phyloP scores from a whole-genome alignment of 2,113 vertebrate genomes.

The Apus apus region DNA sequence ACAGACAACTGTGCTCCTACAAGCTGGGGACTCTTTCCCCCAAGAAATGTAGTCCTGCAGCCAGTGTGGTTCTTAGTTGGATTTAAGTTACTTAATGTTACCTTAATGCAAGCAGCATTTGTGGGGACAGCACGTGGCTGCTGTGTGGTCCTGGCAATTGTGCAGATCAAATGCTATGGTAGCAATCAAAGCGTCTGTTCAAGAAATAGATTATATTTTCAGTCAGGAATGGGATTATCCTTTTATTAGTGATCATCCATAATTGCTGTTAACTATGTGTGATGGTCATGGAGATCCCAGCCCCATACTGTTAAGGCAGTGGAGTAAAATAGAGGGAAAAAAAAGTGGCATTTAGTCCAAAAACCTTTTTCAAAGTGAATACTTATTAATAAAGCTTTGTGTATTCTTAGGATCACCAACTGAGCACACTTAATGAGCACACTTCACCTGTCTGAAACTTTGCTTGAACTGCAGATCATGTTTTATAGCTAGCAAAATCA shows the following conservation, averaged over 20 bases:
- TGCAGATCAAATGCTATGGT: background rate
- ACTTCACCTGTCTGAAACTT: background rate
- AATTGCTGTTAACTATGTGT: background rate
- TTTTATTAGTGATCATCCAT: background rate
- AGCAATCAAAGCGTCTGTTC: background rate
- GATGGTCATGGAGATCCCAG: background rate
- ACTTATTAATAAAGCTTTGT: background rate
- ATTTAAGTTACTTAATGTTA: background rate
- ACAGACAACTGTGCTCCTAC: background rate
- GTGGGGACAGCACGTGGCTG: background rate
- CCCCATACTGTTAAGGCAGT: background rate
- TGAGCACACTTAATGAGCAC: background rate
- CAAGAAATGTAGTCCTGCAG: background rate
- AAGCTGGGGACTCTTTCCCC: background rate
- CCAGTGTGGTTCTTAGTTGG: background rate
- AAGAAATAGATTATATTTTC: background rate
- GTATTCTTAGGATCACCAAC: background rate
- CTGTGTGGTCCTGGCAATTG: background rate
- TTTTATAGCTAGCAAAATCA: background rate
- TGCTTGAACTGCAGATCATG: background rate
- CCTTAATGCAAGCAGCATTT: background rate
- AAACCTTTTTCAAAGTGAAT: background rate
- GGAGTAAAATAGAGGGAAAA: background rate
- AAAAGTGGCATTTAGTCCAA: background rate
- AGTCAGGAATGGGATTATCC: background rate